Percentiles rank a stretch among this genome's conserved stretches.
Conservation (phyloP, 2,797 vertebrate genomes). For the Menidia menidia region DNA sequence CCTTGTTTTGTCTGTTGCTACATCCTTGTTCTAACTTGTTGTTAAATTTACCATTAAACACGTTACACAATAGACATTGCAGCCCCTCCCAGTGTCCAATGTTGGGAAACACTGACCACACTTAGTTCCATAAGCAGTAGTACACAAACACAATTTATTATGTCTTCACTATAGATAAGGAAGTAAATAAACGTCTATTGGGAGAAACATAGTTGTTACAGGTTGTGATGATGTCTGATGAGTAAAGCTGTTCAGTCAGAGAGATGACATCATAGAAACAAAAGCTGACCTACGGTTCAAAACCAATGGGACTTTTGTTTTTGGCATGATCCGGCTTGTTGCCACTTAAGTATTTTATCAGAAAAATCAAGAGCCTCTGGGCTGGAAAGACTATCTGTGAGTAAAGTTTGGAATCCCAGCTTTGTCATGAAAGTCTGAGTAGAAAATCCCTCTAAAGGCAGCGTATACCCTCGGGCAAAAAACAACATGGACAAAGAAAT, state of each 20-base stretch:
- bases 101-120: constrained; percentile 3
- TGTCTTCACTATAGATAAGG: background rate
- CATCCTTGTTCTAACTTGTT: background rate
- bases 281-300: background rate
- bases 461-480: background rate
- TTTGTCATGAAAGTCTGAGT: background rate
- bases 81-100: background rate
- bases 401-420: background rate
- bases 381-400: background rate
- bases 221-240: background rate
- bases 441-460: background rate
- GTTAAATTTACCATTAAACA: background rate
- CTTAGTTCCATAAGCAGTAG: too few relatives aligned
- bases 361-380: constrained; percentile 13
- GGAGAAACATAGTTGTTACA: background rate
- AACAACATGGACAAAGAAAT: background rate
- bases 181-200: background rate
- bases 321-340: constrained; percentile 27
- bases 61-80: constrained; percentile 2
- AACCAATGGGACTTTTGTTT: background rate
- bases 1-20: constrained; percentile 6
- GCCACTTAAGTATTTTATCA: background rate
- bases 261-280: background rate
- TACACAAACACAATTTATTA: background rate
- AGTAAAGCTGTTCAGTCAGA: background rate